Percentiles rank a stretch among this genome's conserved stretches.
phyloP scores from a whole-genome alignment of 2,797 vertebrate species.

The Coreius guichenoti region DNA sequence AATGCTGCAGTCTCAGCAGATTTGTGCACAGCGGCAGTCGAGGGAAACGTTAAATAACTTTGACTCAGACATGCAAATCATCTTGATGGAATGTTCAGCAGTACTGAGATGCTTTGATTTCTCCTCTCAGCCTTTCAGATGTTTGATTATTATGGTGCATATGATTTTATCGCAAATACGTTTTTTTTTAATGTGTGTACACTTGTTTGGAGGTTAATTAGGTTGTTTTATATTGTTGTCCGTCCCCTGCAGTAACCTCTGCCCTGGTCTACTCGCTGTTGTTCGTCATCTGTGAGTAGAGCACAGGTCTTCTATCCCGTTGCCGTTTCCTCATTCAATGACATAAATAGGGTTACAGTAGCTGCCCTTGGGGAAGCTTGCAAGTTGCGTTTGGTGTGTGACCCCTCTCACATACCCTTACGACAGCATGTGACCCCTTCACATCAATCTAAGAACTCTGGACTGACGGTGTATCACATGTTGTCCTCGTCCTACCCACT shows the following conservation, averaged over 20 bases:
- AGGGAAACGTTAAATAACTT: background rate
- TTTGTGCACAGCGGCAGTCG: background rate
- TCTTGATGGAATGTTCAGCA: background rate
- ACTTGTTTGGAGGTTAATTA: background rate
- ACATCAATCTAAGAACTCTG: background rate
- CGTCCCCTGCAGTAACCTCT: slow-evolving; percentile 2
- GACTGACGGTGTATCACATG: background rate
- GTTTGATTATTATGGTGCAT: background rate
- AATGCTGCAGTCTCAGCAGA: slow-evolving; percentile 1
- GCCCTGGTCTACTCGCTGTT: slow-evolving; percentile 11
- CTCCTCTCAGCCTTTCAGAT: background rate
- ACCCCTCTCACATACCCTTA: background rate
- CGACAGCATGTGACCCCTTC: background rate
- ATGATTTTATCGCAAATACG: background rate
- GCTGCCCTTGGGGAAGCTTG: background rate
- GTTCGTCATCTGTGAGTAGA: slow-evolving; percentile 9
- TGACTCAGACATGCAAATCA: background rate
- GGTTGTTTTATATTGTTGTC: slow-evolving; percentile 12
- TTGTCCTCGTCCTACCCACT: background rate
- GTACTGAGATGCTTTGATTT: background rate
- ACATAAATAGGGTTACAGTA: background rate
- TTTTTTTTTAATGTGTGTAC: background rate
- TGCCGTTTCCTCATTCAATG: background rate
- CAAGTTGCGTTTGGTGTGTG: background rate
- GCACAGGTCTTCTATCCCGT: slow-evolving; percentile 13